Evolutionary conservation across 2,113 vertebrate genomes (phyloP), one percentile per base, ranked within the genome.

Genomic region (Enhydra lutris): DNA sequence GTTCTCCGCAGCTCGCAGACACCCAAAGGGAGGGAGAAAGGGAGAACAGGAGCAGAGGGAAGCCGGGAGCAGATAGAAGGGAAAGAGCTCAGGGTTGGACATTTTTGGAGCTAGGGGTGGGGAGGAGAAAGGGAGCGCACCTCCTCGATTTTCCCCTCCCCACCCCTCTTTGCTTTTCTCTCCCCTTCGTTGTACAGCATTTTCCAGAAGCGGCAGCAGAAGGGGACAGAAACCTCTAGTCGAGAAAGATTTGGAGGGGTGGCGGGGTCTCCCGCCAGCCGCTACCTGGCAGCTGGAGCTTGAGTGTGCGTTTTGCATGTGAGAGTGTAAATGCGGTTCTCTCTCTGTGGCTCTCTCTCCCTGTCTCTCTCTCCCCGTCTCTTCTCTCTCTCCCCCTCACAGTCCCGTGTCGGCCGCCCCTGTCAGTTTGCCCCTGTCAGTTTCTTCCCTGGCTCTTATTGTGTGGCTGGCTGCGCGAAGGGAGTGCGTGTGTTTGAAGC

Each of bases 1-100:
- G 95, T 92, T 96, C 82, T 97, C n/a, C 31, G 78, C 95, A 97
- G 90, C 96, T 96, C 6, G 2, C 80, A 95, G 87, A 42, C 93
- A 92, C 83, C 89, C 74, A 52, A 89, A 91, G 63, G 45, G 36
- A 89, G 59, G 55, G 59, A 97, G 84, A 91, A 61, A 82, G 24
- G 73, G n/a, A 92, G 52, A 96, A 36, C 50, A 59, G 81, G 80
- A 91, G 84, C 84, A 36, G n/a, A 81, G 36, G 69, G 61, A 92
- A 95, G 63, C 80, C 29, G n/a, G 57, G 57, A 88, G 50, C 93
- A 91, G 42, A 97, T 29, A 97, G 89, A 96, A 91, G 76, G 52
- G 57, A 79, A 89, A 92, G 91, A 88, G 96, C 96, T 92, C 69
- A 39, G 96, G 93, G 91, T 97, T 97, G 96, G 93, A 97, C 92